Base-by-base conservation (phyloP, 1,140 invertebrate genomes). In the Hylaeus volcanicus region DNA sequence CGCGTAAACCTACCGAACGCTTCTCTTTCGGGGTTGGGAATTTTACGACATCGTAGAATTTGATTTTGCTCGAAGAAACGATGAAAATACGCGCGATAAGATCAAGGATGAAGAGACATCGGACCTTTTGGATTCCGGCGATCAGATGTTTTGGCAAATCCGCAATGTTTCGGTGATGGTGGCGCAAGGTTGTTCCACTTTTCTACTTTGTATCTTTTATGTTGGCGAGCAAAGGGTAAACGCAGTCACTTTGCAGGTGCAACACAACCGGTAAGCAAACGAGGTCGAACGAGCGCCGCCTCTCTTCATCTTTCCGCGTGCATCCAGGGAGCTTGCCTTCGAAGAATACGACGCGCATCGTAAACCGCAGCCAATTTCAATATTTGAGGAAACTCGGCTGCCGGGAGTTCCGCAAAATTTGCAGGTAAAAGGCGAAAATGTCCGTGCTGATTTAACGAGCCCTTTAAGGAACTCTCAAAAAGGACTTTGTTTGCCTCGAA, bases 331-430 rank as follows among this genome's bases (percentile, higher is more conserved):
- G 58, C 60, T 70, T 60, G 71, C 65, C 79, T 64, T 55, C 48
- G 81, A 83, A 74, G 85, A 87, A 87, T 83, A 69, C 84, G 71
- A 75, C 84, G 74, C 76, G 85, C 76, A 75, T 86, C 84, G 65
- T 48, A 70, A 73, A 86, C 74, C 80, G 72, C 80, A 71, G 79
- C 86, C 85, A 89, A 87, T 88, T 87, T 86, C 87, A 89, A 89
- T 89, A 89, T 89, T 89, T 89, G 82, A 88, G 79, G 84, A 87
- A 84, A 87, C 87, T 84, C 83, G 60, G 75, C 61, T 73, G 75
- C 84, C 78, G 68, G 70, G 78, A 83, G 82, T 74, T 74, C 83
- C 83, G 82, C 82, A 82, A 79, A 84, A 88, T 85, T 87, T 84
- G 72, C 79, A 84, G 79, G 86, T 87, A 84, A 87, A 87, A 87